These are phyloP conservation scores for Epiblema foenella DNA, from an alignment of 2,888 invertebrate species.

Conservation along the genomic window DNA sequence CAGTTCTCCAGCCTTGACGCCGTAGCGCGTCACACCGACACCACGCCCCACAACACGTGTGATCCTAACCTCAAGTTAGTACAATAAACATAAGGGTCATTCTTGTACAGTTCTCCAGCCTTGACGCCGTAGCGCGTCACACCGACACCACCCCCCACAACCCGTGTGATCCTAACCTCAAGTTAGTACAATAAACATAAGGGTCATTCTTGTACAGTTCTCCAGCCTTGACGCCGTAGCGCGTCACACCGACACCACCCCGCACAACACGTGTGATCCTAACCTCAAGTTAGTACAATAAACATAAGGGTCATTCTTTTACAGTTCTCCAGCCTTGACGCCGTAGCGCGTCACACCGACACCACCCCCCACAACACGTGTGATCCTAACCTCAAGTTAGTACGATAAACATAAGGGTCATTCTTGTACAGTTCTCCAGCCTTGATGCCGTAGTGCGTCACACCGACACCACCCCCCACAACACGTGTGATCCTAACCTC, in stretches of 20 bases:
- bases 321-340: conserved; percentile 38
- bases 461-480: conserved; percentile 28
- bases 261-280: conserved; percentile 27
- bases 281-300: conserved; percentile 22
- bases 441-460: conserved; percentile 37
- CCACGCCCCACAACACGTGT: conserved; percentile 18
- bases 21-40: conserved; percentile 38
- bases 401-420: no score
- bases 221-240: conserved; percentile 37
- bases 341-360: conserved; percentile 38
- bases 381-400: conserved; percentile 32
- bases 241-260: conserved; percentile 35
- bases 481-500: conserved; percentile 32
- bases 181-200: no score
- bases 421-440: conserved; percentile 33
- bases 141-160: conserved; percentile 29
- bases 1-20: conserved; percentile 39
- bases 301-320: conserved; percentile 2
- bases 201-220: conserved; percentile 34
- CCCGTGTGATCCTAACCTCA: conserved; percentile 32
- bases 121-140: conserved; percentile 38
- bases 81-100: no score
- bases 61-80: conserved; percentile 32
- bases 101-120: conserved; percentile 31
- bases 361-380: conserved; percentile 23